Evolutionary conservation across 2,888 invertebrate species (phyloP), one percentile per base, ranked within the genome.

Genomic region (Pseudococcus viburni): DNA sequence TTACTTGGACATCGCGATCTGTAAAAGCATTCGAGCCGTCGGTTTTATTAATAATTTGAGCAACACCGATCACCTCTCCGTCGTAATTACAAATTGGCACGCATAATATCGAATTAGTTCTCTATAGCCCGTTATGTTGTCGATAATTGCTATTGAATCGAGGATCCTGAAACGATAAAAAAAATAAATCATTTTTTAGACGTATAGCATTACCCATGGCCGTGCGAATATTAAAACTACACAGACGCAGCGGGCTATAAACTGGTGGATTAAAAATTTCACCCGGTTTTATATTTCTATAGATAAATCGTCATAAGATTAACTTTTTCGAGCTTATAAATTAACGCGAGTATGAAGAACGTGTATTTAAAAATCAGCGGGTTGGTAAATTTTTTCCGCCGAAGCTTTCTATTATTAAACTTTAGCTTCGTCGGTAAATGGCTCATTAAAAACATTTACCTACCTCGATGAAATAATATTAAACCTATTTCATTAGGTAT

Each of bases 41-140:
- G 89, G 96, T 96, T 93, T 99, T 99, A 93, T 99, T 99, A 91
- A 99, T 99, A 91, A 99, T 98, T 93, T 99, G 98, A 33, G 98
- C 99, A 5, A 99, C 99, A 1, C 99, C 99, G 89, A 99, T 98
- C 17, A 99, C 97, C 90, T 98, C 97, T 0, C 97, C 98, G 91
- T 98, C 98, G 92, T 97, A 97, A 93, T 98, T 98, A 92, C 97
- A 96, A 90, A 98, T 98, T 39, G 98, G 98, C 95, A 98, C 96
- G 91, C 97, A 98, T 51, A 98, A 94, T 89, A 98, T 96, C 90
- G 96, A 93, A 90, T 96, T 95, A 0, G 98, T 98, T 91, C n/a
- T n/a, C 95, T 96, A 93, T 98, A 98, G 4, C 98, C 98, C 0
- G 98, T 98, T 90, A 95, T 94, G 90, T 95, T 94, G 92, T 98